Evolutionary conservation across 2,888 invertebrate genomes (phyloP).

Genomic region (Torymus tubicola): DNA sequence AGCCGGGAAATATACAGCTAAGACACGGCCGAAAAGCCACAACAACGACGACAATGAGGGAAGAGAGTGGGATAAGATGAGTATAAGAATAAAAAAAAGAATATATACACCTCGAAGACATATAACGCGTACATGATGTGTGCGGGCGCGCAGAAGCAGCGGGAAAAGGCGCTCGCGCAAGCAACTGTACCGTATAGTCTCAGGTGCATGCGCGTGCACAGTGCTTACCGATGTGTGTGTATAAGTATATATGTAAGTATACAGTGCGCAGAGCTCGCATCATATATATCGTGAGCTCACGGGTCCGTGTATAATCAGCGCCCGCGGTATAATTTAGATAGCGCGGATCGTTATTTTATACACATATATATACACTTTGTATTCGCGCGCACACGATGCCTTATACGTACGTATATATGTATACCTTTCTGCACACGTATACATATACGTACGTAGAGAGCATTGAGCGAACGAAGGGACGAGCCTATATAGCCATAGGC

Average conservation of each 20-base stretch:
- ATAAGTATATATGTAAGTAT: too few species aligned
- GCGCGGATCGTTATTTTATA: conserved; percentile 66
- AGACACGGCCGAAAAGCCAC: not conserved
- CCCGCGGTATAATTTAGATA: conserved; percentile 68
- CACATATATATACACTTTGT: conserved; percentile 16
- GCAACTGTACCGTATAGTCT: too few species aligned
- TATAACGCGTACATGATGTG: not conserved
- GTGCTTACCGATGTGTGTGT: too few species aligned
- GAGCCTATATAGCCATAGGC: not conserved
- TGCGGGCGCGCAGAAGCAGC: not conserved
- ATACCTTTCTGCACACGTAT: not conserved
- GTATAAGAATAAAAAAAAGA: not conserved
- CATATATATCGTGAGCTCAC: too few species aligned
- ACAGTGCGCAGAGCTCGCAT: too few species aligned
- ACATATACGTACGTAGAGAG: not conserved
- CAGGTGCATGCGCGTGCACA: too few species aligned
- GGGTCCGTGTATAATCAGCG: conserved; percentile 61
- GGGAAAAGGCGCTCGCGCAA: too few species aligned
- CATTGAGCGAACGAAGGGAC: not conserved
- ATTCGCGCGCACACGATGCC: not conserved
- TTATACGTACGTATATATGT: not conserved
- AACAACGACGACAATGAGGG: not conserved
- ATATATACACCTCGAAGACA: not conserved
- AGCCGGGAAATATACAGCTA: conserved; percentile 7
- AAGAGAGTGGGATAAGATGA: not conserved